A percentile compares a stretch with the other conserved stretches of the same genome.
Conservation (phyloP, 2,797 vertebrate genomes). For the Lithobates sylvaticus region DNA sequence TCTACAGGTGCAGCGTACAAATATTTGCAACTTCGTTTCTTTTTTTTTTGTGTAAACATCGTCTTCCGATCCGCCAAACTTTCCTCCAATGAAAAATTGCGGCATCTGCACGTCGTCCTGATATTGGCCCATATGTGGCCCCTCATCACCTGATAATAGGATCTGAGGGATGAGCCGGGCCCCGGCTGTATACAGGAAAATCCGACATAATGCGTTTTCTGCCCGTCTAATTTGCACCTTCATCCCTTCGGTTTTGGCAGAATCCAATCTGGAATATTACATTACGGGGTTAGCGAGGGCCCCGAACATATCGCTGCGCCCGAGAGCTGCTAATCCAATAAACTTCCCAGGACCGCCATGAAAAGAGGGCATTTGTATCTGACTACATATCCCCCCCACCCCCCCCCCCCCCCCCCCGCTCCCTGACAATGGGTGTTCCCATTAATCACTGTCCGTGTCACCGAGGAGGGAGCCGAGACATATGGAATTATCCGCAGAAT, state of each 20-base stretch:
- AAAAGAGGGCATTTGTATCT: conserved; percentile 45
- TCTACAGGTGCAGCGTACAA: no score
- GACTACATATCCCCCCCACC: not conserved
- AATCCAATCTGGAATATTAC: conserved; percentile 56
- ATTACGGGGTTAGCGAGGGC: conserved; percentile 39
- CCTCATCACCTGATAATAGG: conserved; percentile 5
- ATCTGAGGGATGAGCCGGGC: conserved; percentile 18
- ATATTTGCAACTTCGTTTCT: no score
- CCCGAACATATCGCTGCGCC: conserved; percentile 22
- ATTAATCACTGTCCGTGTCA: conserved; percentile 48
- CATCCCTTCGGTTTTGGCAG: conserved; percentile 7
- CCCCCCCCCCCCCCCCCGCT: conserved; percentile 3
- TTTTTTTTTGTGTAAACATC: no score
- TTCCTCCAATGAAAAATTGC: no score
- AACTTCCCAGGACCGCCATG: conserved; percentile 23
- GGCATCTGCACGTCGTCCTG: no score
- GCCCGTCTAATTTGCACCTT: conserved; percentile 24
- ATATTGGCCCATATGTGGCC: no score
- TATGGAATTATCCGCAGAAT: conserved; percentile 10
- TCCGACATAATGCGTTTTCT: conserved; percentile 25
- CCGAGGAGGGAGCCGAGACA: conserved; percentile 23
- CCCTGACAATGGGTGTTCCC: conserved; percentile 56
- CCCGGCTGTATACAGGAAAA: conserved; percentile 9
- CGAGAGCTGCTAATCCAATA: conserved; percentile 34
- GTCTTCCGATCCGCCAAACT: not conserved